phyloP scores from a whole-genome alignment of 2,888 invertebrate species.

The Melipona bicolor region DNA sequence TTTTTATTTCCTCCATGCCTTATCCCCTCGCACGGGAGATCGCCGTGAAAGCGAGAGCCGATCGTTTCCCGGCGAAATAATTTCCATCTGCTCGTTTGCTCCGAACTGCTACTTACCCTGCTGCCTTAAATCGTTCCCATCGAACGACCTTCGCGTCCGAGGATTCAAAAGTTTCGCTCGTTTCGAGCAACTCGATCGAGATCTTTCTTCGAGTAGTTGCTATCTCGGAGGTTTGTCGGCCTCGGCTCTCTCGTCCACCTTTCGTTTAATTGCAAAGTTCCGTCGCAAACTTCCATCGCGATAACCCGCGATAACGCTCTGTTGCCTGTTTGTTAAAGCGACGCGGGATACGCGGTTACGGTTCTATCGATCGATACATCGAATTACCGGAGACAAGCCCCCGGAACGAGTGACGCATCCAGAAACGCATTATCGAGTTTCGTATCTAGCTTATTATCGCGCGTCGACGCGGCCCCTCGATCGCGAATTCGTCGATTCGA shows the following conservation, averaged over 20 bases:
- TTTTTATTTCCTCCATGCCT: conserved; percentile 58
- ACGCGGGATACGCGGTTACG: background rate
- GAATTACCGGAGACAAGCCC: conserved; percentile 13
- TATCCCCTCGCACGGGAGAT: conserved; percentile 39
- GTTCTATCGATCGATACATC: conserved; percentile 20
- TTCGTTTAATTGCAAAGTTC: conserved; percentile 3
- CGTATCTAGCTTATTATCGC: conserved; percentile 45
- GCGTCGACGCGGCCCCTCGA: conserved; percentile 20
- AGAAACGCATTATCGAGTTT: conserved; percentile 42
- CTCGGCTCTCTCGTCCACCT: background rate
- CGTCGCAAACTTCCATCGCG: conserved; percentile 8
- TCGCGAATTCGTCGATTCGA: conserved; percentile 21
- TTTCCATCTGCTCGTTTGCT: conserved; percentile 56
- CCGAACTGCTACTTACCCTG: conserved; percentile 40
- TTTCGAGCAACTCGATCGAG: conserved; percentile 29
- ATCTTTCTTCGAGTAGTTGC: conserved; percentile 27
- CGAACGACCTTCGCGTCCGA: conserved; percentile 51
- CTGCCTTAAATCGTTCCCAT: conserved; percentile 40
- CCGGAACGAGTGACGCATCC: conserved; percentile 17
- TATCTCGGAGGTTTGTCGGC: background rate
- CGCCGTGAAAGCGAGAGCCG: conserved; percentile 41
- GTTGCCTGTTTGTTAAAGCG: conserved; percentile 38
- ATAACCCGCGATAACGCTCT: background rate
- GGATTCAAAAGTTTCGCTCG: conserved; percentile 6
- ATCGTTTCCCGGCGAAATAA: conserved; percentile 72